Percentiles rank a stretch among this genome's conserved stretches.
Evolutionary conservation across 2,113 vertebrate species (phyloP).

Genomic region (Axis porcinus): DNA sequence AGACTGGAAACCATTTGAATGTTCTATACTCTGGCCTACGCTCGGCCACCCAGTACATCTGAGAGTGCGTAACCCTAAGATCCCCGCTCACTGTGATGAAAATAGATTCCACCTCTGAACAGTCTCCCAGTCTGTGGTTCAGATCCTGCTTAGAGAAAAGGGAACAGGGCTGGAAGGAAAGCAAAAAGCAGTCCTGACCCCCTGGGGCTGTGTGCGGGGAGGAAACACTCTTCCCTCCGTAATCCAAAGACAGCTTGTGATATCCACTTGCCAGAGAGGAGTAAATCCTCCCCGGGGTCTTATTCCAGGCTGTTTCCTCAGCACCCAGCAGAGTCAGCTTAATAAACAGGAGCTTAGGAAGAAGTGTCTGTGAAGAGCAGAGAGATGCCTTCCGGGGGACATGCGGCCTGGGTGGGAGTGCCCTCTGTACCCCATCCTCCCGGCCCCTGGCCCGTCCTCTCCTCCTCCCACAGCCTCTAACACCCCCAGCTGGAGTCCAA

Average conservation of each 20-base stretch:
- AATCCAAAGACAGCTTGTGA: neutral
- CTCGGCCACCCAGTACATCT: neutral
- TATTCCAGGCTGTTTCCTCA: neutral
- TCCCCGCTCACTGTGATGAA: neutral
- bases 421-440: neutral
- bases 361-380: neutral
- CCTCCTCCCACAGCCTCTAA: neutral
- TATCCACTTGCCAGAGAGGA: neutral
- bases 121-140: neutral
- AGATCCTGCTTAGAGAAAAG: neutral
- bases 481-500: conserved; percentile 25
- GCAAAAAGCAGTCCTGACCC: neutral
- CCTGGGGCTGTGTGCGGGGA: neutral
- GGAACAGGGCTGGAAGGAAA: neutral
- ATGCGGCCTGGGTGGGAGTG: neutral
- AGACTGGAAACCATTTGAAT: neutral
- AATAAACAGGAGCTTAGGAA: neutral
- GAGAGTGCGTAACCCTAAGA: neutral
- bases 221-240: neutral
- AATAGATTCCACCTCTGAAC: conserved; percentile 13
- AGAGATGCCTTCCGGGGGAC: neutral
- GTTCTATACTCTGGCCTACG: neutral
- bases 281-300: neutral
- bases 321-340: neutral
- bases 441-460: neutral